phyloP scores from a whole-genome alignment of 2,113 vertebrate genomes.

The Progne subis region DNA sequence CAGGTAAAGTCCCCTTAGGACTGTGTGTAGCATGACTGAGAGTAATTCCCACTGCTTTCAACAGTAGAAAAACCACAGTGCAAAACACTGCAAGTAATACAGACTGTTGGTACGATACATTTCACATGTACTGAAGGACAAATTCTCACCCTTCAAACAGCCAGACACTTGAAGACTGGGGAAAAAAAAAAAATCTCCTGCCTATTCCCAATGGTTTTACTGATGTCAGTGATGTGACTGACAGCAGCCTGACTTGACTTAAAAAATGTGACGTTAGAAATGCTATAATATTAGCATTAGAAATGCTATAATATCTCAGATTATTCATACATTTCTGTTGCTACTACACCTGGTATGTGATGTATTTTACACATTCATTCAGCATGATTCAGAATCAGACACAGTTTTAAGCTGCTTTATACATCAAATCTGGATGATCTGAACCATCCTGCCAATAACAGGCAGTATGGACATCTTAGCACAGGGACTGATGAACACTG shows the following conservation, averaged over 20 bases:
- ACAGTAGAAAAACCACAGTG: not conserved
- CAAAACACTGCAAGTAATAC: not conserved
- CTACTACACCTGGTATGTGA: not conserved
- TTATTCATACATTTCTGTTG: not conserved
- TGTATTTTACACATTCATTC: not conserved
- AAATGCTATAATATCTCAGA: not conserved
- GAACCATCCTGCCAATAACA: not conserved
- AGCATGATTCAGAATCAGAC: not conserved
- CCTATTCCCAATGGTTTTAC: not conserved
- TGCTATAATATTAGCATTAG: not conserved
- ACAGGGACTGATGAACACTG: not conserved
- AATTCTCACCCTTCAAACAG: not conserved
- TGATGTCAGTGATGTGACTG: not conserved
- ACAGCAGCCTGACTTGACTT: not conserved
- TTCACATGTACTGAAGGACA: not conserved
- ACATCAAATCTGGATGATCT: not conserved
- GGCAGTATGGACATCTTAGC: not conserved
- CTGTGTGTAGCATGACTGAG: fast-evolving
- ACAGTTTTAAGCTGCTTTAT: not conserved
- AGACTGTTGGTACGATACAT: not conserved
- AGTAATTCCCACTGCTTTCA: not conserved
- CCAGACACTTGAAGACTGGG: not conserved
- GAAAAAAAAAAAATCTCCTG: not conserved
- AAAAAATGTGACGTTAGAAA: not conserved
- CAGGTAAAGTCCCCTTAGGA: not conserved